phyloP scores from a whole-genome alignment of 2,113 vertebrate species.

The Ictalurus punctatus region DNA sequence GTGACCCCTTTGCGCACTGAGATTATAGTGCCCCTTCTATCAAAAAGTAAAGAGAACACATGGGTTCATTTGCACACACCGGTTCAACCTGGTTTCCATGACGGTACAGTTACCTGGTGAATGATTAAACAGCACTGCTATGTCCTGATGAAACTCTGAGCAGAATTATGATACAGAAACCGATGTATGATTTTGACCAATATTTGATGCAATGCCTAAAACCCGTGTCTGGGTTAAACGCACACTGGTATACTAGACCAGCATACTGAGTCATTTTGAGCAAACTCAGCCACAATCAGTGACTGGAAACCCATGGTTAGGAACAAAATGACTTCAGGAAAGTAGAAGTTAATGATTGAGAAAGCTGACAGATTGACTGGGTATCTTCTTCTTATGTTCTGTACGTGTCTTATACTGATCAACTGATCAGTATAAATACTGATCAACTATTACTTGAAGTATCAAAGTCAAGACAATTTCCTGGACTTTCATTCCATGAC shows the following conservation, averaged over 20 bases:
- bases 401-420: constrained; percentile 1
- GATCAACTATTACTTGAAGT: neutral
- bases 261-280: neutral
- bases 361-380: neutral
- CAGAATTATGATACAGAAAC: neutral
- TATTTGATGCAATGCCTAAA: neutral
- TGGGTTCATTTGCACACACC: constrained; percentile 55
- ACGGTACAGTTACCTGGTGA: constrained; percentile 56
- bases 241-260: no score
- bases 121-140: constrained; percentile 63
- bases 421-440: constrained; percentile 17
- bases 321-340: constrained; percentile 29
- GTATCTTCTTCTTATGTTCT: neutral
- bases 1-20: constrained; percentile 55
- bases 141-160: constrained; percentile 24
- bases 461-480: neutral
- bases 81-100: constrained; percentile 62
- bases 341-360: constrained; percentile 29
- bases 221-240: neutral
- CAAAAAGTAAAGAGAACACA: constrained; percentile 58
- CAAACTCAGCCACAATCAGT: neutral
- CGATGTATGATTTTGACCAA: neutral
- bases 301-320: neutral
- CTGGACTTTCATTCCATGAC: neutral
- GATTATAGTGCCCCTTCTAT: constrained; percentile 54